These are phyloP conservation scores for Pammene fasciana DNA, from an alignment of 2,888 invertebrate species.

Conservation along the genomic window DNA sequence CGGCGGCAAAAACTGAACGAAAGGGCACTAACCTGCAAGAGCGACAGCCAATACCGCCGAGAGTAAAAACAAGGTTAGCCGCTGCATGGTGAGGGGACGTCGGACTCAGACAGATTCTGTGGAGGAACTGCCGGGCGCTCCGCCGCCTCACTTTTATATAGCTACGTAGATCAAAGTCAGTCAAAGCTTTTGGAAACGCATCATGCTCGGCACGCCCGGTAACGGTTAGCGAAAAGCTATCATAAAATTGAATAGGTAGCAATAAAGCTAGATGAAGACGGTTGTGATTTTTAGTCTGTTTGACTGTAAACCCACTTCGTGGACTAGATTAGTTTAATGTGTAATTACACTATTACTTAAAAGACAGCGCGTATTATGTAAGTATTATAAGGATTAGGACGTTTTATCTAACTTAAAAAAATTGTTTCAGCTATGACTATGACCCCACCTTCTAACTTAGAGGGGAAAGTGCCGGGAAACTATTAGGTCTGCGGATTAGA, in stretches of 20 bases:
- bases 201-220: conserved; percentile 54
- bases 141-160: conserved; percentile 66
- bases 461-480: too few species aligned
- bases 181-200: conserved; percentile 58
- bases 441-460: too few species aligned
- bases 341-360: neutral
- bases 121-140: conserved; percentile 67
- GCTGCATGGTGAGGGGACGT: conserved; percentile 66
- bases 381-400: too few species aligned
- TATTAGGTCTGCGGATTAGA: too few species aligned
- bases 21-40: conserved; percentile 79
- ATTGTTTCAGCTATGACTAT: too few species aligned
- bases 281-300: conserved; percentile 26
- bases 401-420: too few species aligned
- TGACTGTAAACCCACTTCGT: conserved; percentile 16
- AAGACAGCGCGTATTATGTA: too few species aligned
- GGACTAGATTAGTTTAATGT: conserved; percentile 29
- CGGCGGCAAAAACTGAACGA: conserved; percentile 62
- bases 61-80: conserved; percentile 65
- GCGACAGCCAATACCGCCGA: conserved; percentile 68
- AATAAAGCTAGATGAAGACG: conserved; percentile 23
- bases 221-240: conserved; percentile 64
- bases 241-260: conserved; percentile 53
- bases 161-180: conserved; percentile 50
- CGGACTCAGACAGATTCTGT: conserved; percentile 56